Conservation (phyloP, 2,888 invertebrate genomes). For the Osmoderma eremita region DNA sequence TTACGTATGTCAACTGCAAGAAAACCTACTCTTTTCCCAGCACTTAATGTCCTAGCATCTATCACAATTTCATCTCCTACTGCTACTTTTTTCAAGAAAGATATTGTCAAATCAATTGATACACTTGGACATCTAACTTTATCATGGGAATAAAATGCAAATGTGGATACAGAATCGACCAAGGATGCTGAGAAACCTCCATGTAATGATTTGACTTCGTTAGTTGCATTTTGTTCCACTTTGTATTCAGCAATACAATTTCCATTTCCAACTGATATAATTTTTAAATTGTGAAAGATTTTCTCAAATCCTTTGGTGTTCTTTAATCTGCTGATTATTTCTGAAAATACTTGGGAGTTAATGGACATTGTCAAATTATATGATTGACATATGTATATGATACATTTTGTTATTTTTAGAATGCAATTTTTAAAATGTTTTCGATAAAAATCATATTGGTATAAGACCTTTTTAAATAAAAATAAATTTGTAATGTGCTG, state of each 20-base stretch:
- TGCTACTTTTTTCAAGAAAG: conserved; percentile 79
- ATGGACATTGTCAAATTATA: conserved; percentile 7
- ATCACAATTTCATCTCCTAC: conserved; percentile 83
- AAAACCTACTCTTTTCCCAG: conserved; percentile 84
- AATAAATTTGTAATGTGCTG: too few species aligned
- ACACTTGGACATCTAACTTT: conserved; percentile 65
- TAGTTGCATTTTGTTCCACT: conserved; percentile 79
- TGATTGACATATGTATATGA: too few species aligned
- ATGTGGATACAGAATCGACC: conserved; percentile 80
- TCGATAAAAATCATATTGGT: too few species aligned
- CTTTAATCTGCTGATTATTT: conserved; percentile 25
- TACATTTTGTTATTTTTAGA: conserved; percentile 4
- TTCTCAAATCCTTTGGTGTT: conserved; percentile 28
- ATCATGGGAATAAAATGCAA: conserved; percentile 68
- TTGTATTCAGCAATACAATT: conserved; percentile 79
- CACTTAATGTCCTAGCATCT: conserved; percentile 79
- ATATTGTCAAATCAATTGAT: conserved; percentile 83
- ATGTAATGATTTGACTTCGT: conserved; percentile 79
- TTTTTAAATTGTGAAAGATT: conserved; percentile 51
- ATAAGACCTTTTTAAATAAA: too few species aligned
- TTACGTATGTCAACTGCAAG: conserved; percentile 81
- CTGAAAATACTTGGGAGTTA: conserved; percentile 17
- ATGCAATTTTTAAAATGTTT: too few species aligned
- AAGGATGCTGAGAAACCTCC: conserved; percentile 87
- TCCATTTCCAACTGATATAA: conserved; percentile 72